Percentiles rank a stretch among this genome's conserved stretches.
Conservation (phyloP, 1,140 invertebrate genomes). For the Asobara japonica region DNA sequence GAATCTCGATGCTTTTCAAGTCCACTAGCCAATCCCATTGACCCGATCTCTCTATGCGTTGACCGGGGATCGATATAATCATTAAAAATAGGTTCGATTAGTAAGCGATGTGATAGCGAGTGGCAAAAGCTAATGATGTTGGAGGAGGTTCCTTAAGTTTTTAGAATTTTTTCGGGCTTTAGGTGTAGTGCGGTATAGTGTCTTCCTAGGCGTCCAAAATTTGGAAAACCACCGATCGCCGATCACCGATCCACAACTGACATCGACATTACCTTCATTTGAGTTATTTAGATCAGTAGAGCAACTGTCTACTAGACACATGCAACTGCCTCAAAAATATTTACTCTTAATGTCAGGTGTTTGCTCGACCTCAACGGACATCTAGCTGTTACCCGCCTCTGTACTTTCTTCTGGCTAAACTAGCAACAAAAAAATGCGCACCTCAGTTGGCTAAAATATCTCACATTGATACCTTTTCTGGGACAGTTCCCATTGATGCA, state of each 20-base stretch:
- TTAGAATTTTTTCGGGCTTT: no score
- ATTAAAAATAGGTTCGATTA: neutral
- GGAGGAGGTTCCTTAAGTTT: no score
- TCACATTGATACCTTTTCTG: neutral
- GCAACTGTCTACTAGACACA: neutral
- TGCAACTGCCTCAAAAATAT: neutral
- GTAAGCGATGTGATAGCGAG: no score
- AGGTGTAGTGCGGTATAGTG: no score
- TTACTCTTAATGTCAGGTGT: slow-evolving; percentile 7
- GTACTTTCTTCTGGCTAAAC: neutral
- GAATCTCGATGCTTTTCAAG: neutral
- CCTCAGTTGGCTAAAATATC: neutral
- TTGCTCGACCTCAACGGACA: neutral
- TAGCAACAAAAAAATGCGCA: neutral
- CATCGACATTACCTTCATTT: neutral
- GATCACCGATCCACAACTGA: neutral
- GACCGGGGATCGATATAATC: neutral
- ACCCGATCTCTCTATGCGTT: neutral
- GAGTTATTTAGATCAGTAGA: slow-evolving; percentile 20
- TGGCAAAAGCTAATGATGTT: no score
- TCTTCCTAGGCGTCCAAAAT: no score
- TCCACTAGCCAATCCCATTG: neutral
- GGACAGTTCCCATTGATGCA: slow-evolving; percentile 17
- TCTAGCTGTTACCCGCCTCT: neutral
- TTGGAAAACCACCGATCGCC: no score